Evolutionary conservation across 2,113 vertebrate genomes (phyloP), one percentile per base, ranked within the genome.

Genomic region (Paradisaea rubra): DNA sequence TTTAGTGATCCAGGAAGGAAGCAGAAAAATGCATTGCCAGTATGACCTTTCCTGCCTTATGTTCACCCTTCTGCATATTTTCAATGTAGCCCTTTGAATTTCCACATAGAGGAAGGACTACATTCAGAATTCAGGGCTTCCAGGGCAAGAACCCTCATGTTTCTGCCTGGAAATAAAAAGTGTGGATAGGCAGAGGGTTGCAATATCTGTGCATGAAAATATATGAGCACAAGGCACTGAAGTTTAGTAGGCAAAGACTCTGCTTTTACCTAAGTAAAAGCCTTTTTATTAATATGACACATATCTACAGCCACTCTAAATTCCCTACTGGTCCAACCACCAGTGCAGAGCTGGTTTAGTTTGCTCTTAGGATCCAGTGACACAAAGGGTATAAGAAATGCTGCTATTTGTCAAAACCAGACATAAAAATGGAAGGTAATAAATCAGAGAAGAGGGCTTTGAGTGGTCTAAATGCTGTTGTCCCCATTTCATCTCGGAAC

Each of bases 241-340:
- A 27, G 27, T 78, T 80, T 49, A 70, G 18, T 12, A 41, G 30
- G 11, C 33, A 50, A 77, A 60, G 28, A 16, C 6, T 44, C 14
- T 61, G 15, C 17, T 82, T 89, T 85, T 54, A 12, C 2, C 3
- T n/a, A 60, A 41, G 6, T 59, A 54, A 72, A 86, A 86, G 4
- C 4, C 14, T 28, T 78, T 79, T 56, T 42, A 6, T 61, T 57
- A 54, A 69, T 53, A 28, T 63, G 9, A 21, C 7, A 37, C 1
- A 0, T 22, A 70, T 37, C 16, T 70, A 52, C 1, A 8, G 10
- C 3, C 22, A 10, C 54, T 77, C 41, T 52, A 41, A 33, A 68
- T 37, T 85, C 52, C 33, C 44, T 31, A 6, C 8, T 0, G 0
- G 1, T 81, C 44, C 69, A 45, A 4, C 22, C 72, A 41, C 9